Conservation (phyloP, 1,140 invertebrate species). For the Harlomillsia oculata region DNA sequence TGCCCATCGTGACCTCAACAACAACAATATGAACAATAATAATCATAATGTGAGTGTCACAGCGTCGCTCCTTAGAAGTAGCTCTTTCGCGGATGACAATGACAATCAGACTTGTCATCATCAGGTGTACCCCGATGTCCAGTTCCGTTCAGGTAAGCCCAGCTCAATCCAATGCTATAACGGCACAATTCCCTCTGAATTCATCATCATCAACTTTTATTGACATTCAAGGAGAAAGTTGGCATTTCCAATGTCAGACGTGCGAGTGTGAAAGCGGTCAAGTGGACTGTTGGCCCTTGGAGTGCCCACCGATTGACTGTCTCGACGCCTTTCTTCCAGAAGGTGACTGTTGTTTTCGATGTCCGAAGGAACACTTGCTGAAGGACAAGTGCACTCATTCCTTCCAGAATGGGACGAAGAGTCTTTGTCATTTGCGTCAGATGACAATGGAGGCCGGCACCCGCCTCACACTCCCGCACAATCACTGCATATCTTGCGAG, state of each 20-base stretch:
- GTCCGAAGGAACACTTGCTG: conserved; percentile 49
- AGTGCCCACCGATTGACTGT: conserved; percentile 65
- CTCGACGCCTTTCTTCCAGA: conserved; percentile 52
- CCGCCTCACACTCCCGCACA: conserved; percentile 50
- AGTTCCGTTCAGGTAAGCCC: neutral
- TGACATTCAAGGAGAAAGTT: conserved; percentile 54
- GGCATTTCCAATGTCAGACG: conserved; percentile 81
- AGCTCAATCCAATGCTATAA: neutral
- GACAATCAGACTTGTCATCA: neutral
- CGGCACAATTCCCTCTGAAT: neutral
- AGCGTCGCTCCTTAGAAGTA: neutral
- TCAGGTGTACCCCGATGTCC: neutral
- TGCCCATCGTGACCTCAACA: no score
- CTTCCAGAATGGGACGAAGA: conserved; percentile 23
- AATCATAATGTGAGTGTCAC: conserved; percentile 29
- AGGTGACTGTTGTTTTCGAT: conserved; percentile 61
- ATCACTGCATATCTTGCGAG: conserved; percentile 62
- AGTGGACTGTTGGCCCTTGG: conserved; percentile 76
- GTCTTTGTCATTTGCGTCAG: conserved; percentile 50
- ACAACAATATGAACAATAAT: no score
- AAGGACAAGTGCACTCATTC: conserved; percentile 35
- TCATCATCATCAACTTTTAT: neutral
- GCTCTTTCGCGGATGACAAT: neutral
- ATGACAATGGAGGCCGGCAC: conserved; percentile 51
- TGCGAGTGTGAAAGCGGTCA: conserved; percentile 83